Percentiles rank a stretch among this genome's conserved stretches.
Evolutionary conservation across 2,113 vertebrate species (phyloP).

Genomic region (Henicopernis longicauda): DNA sequence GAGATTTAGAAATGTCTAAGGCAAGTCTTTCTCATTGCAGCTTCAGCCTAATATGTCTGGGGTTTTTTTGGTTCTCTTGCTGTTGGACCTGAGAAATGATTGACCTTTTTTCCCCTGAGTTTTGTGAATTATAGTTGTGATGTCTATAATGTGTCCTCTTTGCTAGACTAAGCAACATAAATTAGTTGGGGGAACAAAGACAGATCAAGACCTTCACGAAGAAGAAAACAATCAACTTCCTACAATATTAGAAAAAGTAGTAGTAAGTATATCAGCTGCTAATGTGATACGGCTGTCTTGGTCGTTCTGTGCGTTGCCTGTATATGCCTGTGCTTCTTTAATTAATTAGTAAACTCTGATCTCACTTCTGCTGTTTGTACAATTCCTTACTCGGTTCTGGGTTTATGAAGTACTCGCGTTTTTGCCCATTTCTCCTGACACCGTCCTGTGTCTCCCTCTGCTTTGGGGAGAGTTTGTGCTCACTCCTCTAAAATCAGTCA

Average conservation of each 20-base stretch:
- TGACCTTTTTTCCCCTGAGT: not conserved
- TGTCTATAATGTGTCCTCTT: not conserved
- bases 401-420: accelerated
- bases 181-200: not conserved
- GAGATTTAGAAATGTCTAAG: not conserved
- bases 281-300: not conserved
- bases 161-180: not conserved
- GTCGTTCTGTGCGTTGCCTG: not conserved
- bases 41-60: not conserved
- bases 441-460: not conserved
- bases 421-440: not conserved
- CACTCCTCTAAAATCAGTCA: not conserved
- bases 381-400: not conserved
- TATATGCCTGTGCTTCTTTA: not conserved
- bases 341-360: not conserved
- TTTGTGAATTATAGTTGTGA: not conserved
- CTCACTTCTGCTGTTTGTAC: not conserved
- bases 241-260: not conserved
- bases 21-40: not conserved
- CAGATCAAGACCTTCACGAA: not conserved
- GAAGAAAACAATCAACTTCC: not conserved
- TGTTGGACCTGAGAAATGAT: not conserved
- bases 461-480: not conserved
- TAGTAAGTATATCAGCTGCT: not conserved
- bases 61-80: not conserved